These are phyloP conservation scores for Callorhinus ursinus DNA, from an alignment of 2,113 vertebrate species.

Conservation along the genomic window DNA sequence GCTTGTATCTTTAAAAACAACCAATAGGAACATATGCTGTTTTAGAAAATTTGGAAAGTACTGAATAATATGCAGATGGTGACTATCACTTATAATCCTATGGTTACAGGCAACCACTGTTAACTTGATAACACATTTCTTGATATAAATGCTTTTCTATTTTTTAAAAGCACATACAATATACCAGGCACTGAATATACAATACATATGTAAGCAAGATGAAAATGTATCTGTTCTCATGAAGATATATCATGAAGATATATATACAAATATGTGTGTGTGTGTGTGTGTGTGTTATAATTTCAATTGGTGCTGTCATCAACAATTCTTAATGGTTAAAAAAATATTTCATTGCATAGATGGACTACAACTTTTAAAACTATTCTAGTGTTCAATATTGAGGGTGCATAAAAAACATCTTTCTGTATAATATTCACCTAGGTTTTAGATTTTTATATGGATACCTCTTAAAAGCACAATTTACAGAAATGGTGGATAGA, in stretches of 20 bases:
- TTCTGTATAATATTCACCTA: neutral
- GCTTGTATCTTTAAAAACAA: neutral
- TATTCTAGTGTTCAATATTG: neutral
- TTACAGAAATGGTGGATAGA: neutral
- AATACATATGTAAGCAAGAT: neutral
- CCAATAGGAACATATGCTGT: neutral
- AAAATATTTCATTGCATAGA: neutral
- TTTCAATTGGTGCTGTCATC: neutral
- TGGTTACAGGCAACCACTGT: neutral
- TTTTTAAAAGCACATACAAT: neutral
- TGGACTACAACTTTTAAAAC: neutral
- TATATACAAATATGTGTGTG: neutral
- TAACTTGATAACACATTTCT: neutral
- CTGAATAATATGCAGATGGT: neutral
- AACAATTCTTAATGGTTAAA: neutral
- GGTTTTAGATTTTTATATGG: neutral
- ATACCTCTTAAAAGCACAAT: neutral
- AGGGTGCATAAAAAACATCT: neutral
- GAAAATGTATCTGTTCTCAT: neutral
- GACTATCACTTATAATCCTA: neutral
- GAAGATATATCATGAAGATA: neutral
- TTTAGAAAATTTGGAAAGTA: neutral
- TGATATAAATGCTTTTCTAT: neutral
- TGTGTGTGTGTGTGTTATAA: too few relatives aligned
- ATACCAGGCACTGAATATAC: neutral